Evolutionary conservation across 1,140 invertebrate species (phyloP).

Genomic region (Trypoxylus dichotomus): DNA sequence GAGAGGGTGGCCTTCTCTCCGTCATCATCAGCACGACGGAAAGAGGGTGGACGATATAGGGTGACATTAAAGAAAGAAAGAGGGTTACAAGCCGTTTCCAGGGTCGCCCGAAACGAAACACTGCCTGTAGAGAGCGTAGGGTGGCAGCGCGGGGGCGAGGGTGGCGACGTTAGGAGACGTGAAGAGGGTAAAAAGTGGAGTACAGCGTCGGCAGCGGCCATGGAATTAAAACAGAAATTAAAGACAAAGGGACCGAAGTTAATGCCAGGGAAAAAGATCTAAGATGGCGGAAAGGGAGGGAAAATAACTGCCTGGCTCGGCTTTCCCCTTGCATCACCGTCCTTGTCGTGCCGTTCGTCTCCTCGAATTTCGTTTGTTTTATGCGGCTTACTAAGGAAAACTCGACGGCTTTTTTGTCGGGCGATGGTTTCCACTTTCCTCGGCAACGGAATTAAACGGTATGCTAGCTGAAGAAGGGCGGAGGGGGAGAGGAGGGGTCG

Average conservation of each 20-base stretch:
- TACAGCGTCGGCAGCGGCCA: conserved; percentile 36
- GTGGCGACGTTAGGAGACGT: background rate
- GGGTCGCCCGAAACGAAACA: conserved; percentile 3
- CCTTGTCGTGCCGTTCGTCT: background rate
- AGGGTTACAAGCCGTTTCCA: background rate
- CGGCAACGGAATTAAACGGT: background rate
- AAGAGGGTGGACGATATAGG: background rate
- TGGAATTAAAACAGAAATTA: conserved; percentile 49
- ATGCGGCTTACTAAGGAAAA: background rate
- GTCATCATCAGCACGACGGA: background rate
- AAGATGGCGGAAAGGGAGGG: conserved; percentile 30
- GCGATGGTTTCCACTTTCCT: background rate
- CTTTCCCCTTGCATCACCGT: background rate
- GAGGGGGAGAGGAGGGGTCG: too few species aligned
- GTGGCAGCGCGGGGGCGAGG: background rate
- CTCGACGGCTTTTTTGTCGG: background rate
- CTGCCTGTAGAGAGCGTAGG: background rate
- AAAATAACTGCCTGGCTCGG: background rate
- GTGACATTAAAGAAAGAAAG: background rate
- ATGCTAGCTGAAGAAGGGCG: too few species aligned
- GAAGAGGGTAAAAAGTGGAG: conserved; percentile 48
- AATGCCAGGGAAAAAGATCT: conserved; percentile 31
- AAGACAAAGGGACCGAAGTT: conserved; percentile 45
- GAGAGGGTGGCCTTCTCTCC: background rate
- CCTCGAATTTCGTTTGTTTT: background rate